Evolutionary conservation across 2,113 vertebrate genomes (phyloP).

Genomic region (Ursus arctos): DNA sequence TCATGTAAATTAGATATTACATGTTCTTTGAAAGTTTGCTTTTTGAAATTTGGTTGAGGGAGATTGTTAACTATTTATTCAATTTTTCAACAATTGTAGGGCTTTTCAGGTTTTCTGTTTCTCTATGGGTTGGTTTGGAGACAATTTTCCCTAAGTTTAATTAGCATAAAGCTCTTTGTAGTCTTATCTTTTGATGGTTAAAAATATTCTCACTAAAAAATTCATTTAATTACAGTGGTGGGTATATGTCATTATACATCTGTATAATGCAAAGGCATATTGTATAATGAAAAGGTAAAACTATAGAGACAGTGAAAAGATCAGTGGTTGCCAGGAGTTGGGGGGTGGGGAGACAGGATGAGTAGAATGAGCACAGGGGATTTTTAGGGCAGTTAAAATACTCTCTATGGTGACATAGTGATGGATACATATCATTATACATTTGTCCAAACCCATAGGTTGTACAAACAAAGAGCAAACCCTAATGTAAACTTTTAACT

Average conservation of each 20-base stretch:
- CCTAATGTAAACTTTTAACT: not conserved
- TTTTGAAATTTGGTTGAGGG: constrained; percentile 27
- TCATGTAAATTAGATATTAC: constrained; percentile 33
- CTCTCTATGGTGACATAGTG: not conserved
- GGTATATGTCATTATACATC: not conserved
- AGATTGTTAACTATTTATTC: constrained; percentile 16
- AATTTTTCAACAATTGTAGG: not conserved
- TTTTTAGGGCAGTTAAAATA: not conserved
- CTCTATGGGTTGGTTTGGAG: not conserved
- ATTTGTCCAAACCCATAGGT: not conserved
- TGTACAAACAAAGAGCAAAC: not conserved
- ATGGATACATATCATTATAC: not conserved
- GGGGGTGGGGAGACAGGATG: not conserved
- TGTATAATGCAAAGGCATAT: not conserved
- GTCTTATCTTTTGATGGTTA: constrained; percentile 30
- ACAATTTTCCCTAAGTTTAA: not conserved
- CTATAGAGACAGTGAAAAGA: not conserved
- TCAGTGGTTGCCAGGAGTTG: not conserved
- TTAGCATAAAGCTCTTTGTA: constrained; percentile 22
- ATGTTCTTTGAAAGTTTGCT: constrained; percentile 32
- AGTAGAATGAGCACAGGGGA: not conserved
- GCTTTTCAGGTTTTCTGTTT: not conserved
- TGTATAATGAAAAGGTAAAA: not conserved
- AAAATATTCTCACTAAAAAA: constrained; percentile 42
- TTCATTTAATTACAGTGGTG: not conserved